Evolutionary conservation across 2,797 vertebrate species (phyloP).

Genomic region (Gephyroberyx darwinii): DNA sequence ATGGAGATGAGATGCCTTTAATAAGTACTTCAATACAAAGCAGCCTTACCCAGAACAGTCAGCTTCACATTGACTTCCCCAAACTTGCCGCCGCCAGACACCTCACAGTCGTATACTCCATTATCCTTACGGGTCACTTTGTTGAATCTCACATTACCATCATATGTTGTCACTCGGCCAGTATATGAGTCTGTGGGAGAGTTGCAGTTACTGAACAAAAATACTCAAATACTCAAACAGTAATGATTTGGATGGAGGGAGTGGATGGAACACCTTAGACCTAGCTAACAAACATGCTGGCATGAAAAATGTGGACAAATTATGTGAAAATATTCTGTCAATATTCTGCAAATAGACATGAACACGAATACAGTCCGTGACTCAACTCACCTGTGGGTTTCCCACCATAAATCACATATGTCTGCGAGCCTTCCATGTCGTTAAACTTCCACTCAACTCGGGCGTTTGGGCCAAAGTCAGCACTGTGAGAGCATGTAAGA

Average conservation of each 20-base stretch:
- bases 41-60: conserved; percentile 83
- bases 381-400: conserved; percentile 79
- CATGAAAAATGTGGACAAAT: not conserved
- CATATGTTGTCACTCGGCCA: conserved; percentile 60
- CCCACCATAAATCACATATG: conserved; percentile 76
- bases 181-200: conserved; percentile 78
- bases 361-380: not conserved
- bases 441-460: conserved; percentile 91
- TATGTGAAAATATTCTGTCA: not conserved
- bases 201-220: not conserved
- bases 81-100: conserved; percentile 71
- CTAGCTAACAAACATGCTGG: not conserved
- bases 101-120: conserved; percentile 86
- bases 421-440: conserved; percentile 61
- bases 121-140: conserved; percentile 82
- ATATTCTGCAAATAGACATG: not conserved
- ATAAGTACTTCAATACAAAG: not conserved
- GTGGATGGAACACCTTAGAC: no score
- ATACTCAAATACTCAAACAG: no score
- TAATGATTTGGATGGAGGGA: no score
- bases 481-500: conserved; percentile 75
- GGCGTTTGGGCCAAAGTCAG: conserved; percentile 60
- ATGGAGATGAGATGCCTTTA: not conserved
- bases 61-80: conserved; percentile 74
- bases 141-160: conserved; percentile 72